These are phyloP conservation scores for Diaperis boleti DNA, from an alignment of 2,888 invertebrate species.

Conservation along the genomic window DNA sequence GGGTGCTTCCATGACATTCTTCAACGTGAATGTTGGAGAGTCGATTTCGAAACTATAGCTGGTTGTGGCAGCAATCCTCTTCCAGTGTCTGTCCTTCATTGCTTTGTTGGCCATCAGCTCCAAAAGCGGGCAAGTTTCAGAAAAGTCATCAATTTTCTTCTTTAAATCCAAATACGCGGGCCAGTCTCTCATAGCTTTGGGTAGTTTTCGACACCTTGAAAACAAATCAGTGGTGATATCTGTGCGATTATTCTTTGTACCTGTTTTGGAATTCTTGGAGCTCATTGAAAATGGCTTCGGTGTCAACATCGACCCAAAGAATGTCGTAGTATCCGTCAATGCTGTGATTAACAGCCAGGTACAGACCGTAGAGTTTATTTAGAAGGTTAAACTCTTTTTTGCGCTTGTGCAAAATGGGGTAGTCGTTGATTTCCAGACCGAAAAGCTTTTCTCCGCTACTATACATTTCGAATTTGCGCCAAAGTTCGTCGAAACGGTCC, in stretches of 20 bases:
- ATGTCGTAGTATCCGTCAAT: conserved; percentile 90
- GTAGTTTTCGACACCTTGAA: conserved; percentile 82
- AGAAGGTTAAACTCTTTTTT: conserved; percentile 88
- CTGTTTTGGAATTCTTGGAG: conserved; percentile 85
- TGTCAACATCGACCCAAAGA: conserved; percentile 86
- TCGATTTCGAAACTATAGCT: conserved; percentile 81
- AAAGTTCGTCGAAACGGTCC: conserved; percentile 85
- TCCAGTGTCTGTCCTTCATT: conserved; percentile 70
- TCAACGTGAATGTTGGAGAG: conserved; percentile 82
- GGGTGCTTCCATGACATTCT: conserved; percentile 87
- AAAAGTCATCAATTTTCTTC: conserved; percentile 91
- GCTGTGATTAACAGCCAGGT: conserved; percentile 85
- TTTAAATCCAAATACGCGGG: conserved; percentile 88
- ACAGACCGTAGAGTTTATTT: conserved; percentile 83
- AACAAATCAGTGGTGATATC: neutral
- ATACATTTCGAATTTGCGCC: conserved; percentile 85
- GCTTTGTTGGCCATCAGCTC: conserved; percentile 90
- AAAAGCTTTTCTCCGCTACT: conserved; percentile 84
- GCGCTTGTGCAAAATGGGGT: conserved; percentile 82
- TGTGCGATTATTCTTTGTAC: conserved; percentile 61
- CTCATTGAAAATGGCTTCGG: conserved; percentile 83
- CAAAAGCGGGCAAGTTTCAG: conserved; percentile 86
- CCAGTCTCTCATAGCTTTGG: conserved; percentile 89
- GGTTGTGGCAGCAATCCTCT: conserved; percentile 71
- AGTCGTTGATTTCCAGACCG: conserved; percentile 85